A percentile compares a stretch with the other conserved stretches of the same genome.
These are phyloP conservation scores for Seriola dumerili DNA, from an alignment of 2,113 vertebrate genomes.

Conservation along the genomic window DNA sequence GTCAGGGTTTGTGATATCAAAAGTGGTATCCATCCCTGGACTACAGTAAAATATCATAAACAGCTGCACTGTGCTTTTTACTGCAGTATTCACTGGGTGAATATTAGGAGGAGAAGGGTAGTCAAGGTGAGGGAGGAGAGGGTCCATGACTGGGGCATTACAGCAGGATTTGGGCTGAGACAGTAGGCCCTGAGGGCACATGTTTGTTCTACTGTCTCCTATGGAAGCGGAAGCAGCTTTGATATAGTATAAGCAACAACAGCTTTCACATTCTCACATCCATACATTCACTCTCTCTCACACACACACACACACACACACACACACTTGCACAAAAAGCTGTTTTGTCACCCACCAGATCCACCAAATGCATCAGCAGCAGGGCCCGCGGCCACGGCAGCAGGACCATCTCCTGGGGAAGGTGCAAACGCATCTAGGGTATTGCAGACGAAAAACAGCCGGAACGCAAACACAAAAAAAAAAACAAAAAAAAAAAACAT, in stretches of 20 bases:
- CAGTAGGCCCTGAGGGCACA: slow-evolving; percentile 56
- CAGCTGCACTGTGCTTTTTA: slow-evolving; percentile 51
- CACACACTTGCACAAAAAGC: slow-evolving; percentile 28
- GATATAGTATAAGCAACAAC: slow-evolving; percentile 39
- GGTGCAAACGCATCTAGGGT: slow-evolving; percentile 97
- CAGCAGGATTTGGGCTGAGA: slow-evolving; percentile 65
- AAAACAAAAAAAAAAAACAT: slow-evolving; percentile 32
- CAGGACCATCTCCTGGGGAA: slow-evolving; percentile 96
- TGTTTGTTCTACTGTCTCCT: slow-evolving; percentile 67
- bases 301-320: background rate
- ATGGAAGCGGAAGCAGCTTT: slow-evolving; percentile 66
- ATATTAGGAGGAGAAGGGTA: slow-evolving; percentile 46
- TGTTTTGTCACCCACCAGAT: slow-evolving; percentile 94
- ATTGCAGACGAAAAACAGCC: slow-evolving; percentile 75
- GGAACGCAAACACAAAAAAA: slow-evolving; percentile 80
- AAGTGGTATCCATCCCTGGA: slow-evolving; percentile 21
- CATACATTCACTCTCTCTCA: background rate
- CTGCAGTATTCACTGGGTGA: slow-evolving; percentile 62
- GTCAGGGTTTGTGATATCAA: slow-evolving; percentile 5
- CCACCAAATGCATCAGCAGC: slow-evolving; percentile 97
- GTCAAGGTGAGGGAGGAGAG: slow-evolving; percentile 42
- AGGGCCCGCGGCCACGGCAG: slow-evolving; percentile 90
- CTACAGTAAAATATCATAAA: slow-evolving; percentile 30
- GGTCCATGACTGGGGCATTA: slow-evolving; percentile 67
- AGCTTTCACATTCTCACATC: slow-evolving; percentile 24